phyloP scores from a whole-genome alignment of 2,113 vertebrate species.

The Leiothrix lutea region DNA sequence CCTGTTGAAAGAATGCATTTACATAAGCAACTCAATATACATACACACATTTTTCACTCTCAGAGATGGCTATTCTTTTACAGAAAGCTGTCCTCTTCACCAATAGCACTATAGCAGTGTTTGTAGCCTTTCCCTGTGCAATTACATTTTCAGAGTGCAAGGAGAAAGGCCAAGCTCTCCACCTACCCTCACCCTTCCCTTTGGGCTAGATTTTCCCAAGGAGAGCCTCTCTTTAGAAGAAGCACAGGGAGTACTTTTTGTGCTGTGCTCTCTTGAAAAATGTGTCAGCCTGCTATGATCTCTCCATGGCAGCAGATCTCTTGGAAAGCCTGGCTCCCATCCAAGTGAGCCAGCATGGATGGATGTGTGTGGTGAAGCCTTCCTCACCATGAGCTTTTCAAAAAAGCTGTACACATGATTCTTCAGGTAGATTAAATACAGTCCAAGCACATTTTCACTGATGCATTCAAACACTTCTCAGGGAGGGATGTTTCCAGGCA shows the following conservation, averaged over 20 bases:
- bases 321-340: background rate
- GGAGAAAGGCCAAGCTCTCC: background rate
- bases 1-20: background rate
- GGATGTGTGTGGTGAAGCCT: background rate
- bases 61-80: background rate
- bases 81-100: background rate
- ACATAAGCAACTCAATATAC: background rate
- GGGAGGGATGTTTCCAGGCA: background rate
- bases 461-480: background rate
- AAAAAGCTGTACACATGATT: background rate
- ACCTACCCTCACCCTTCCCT: background rate
- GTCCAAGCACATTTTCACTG: background rate
- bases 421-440: background rate
- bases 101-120: background rate
- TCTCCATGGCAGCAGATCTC: background rate
- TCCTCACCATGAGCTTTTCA: background rate
- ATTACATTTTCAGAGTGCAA: background rate
- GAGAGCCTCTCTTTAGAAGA: background rate
- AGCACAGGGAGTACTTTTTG: background rate
- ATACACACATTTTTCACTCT: background rate
- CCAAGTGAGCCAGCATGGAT: background rate
- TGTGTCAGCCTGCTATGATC: background rate
- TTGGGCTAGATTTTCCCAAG: background rate
- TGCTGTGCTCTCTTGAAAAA: conserved; percentile 6
- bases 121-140: background rate